Conservation (phyloP, 2,113 vertebrate species). For the Spea multiplicata region DNA sequence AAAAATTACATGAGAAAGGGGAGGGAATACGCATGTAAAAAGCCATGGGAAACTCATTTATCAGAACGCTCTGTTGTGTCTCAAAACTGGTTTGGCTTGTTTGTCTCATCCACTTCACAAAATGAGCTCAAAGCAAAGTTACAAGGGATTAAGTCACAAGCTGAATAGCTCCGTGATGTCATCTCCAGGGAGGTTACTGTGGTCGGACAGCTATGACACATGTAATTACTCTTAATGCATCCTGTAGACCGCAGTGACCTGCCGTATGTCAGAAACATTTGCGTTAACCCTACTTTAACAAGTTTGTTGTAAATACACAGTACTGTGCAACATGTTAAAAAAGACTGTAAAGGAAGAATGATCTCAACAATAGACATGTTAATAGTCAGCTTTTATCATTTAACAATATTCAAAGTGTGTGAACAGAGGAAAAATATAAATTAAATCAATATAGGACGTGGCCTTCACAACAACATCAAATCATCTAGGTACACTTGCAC, state of each 20-base stretch:
- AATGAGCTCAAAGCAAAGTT: constrained; percentile 50
- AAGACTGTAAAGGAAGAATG: no score
- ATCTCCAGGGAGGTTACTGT: neutral
- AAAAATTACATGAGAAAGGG: constrained; percentile 32
- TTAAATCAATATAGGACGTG: neutral
- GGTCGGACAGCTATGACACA: neutral
- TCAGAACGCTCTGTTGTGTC: constrained; percentile 53
- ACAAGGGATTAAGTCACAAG: neutral
- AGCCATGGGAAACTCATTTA: constrained; percentile 53
- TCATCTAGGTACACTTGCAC: neutral
- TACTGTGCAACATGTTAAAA: neutral
- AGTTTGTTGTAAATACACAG: neutral
- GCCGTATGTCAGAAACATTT: neutral
- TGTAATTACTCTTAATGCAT: neutral
- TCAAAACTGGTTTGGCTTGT: constrained; percentile 54
- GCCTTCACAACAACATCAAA: neutral
- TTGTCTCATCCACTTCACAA: constrained; percentile 50
- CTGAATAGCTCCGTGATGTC: constrained; percentile 19
- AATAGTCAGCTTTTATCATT: no score
- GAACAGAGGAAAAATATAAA: no score
- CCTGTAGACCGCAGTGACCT: neutral
- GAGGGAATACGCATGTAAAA: constrained; percentile 44
- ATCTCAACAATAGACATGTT: no score
- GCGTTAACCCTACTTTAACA: neutral
- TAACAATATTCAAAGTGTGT: no score